Conservation (phyloP, 2,113 vertebrate species). For the Polypterus senegalus region DNA sequence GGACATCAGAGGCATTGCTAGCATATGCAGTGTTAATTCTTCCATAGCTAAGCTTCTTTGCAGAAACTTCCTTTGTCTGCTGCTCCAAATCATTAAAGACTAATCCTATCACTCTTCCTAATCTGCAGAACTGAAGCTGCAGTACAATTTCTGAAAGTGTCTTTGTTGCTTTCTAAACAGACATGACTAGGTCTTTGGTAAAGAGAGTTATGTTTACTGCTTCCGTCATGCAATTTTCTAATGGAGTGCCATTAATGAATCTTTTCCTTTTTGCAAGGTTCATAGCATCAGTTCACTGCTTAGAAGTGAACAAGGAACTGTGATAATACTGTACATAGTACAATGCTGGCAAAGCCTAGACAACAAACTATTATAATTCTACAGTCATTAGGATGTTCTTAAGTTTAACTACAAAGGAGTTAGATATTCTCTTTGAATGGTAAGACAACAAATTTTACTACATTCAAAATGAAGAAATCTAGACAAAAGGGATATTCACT, state of each 20-base stretch:
- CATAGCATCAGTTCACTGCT: conserved; percentile 54
- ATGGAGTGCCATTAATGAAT: conserved; percentile 80
- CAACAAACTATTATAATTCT: conserved; percentile 53
- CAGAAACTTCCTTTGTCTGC: conserved; percentile 70
- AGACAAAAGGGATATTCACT: no score
- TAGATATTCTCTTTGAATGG: conserved; percentile 64
- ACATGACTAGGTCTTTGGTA: conserved; percentile 59
- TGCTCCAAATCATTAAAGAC: conserved; percentile 99
- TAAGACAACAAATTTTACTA: conserved; percentile 60
- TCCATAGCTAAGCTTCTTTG: conserved; percentile 81
- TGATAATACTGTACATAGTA: conserved; percentile 50
- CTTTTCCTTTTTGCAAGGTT: conserved; percentile 55
- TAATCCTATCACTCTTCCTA: conserved; percentile 97
- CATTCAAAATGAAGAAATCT: conserved; percentile 46
- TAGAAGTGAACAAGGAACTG: conserved; percentile 50
- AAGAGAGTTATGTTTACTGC: conserved; percentile 51
- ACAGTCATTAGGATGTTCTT: conserved; percentile 46
- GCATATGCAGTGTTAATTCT: conserved; percentile 76
- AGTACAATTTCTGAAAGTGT: conserved; percentile 73
- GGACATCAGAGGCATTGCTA: conserved; percentile 49
- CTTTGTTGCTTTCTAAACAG: conserved; percentile 71
- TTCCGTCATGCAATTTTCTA: conserved; percentile 46
- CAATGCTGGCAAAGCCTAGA: conserved; percentile 65
- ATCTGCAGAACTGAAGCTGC: conserved; percentile 79
- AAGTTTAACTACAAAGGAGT: conserved; percentile 64